Base-by-base conservation (phyloP, 2,888 invertebrate genomes). In the Melinopterus prodromus region DNA sequence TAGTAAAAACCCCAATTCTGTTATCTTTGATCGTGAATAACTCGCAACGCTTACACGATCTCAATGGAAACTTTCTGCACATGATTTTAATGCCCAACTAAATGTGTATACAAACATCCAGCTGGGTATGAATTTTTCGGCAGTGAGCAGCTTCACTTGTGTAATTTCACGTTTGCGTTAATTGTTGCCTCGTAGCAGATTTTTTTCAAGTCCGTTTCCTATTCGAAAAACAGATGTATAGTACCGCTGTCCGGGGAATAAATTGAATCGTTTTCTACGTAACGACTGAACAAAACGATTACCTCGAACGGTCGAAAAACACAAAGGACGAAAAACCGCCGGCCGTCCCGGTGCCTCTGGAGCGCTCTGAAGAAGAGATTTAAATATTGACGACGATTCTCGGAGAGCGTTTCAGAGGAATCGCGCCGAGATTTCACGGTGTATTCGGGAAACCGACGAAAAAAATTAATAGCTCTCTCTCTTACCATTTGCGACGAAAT, bases 381-480 rank as follows among this genome's bases (percentile, higher is more conserved):
- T 53, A 53, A 53, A 53, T 53, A 53, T 53, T 12, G 12, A 12
- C 7, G 53, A 53, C 9, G 53, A 53, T 53, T 53, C 53, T 12
- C 53, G 53, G 53, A 53, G 53, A 53, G 12, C 53, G 53, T 53
- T 53, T 53, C 53, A 53, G 53, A 7, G 53, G 53, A 53, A 53
- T 53, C 12, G 53, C 53, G 53, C 53, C 53, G 16, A 74, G 14
- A 74, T 74, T 74, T 74, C 74, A 74, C 16, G 74, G 26, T 74
- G 74, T 14, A 74, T 74, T 74, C 35, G 37, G 74, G n/a, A 74
- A 26, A 36, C 35, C 35, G 16, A 72, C 72, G 35, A 6, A 16
- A 26, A 74, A 74, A 74, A 74, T 26, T 74, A 74, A 74, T n/a
- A 14, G 16, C 35, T 71, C 35, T 35, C 71, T 74, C 15, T 74